A percentile compares a stretch with the other conserved stretches of the same genome.
phyloP scores from a whole-genome alignment of 2,113 vertebrate species.

The Callospermophilus lateralis region DNA sequence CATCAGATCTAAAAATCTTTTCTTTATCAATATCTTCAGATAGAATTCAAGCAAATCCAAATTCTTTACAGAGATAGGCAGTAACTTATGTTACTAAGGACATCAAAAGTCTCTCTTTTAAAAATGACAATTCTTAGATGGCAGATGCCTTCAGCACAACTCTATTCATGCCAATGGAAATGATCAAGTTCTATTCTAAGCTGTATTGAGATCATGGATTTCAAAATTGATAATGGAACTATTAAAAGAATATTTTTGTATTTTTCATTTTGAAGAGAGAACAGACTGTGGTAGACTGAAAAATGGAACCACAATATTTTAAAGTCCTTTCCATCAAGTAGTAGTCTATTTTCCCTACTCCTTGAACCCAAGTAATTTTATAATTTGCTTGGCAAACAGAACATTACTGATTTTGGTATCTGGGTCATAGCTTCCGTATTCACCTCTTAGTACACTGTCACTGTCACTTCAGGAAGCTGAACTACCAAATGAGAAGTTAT shows the following conservation, averaged over 20 bases:
- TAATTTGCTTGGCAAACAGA: not conserved
- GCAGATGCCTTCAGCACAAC: slow-evolving; percentile 14
- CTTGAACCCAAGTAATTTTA: not conserved
- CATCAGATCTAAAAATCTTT: not conserved
- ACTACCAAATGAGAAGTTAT: not conserved
- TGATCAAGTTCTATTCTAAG: not conserved
- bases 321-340: not conserved
- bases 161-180: not conserved
- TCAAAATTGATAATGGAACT: not conserved
- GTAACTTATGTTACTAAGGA: not conserved
- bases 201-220: not conserved
- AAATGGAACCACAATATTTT: not conserved
- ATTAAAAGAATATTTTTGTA: not conserved
- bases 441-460: not conserved
- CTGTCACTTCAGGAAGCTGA: not conserved
- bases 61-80: not conserved
- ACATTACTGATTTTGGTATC: not conserved
- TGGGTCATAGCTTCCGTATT: not conserved
- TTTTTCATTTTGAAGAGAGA: slow-evolving; percentile 24
- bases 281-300: not conserved
- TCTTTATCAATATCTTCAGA: not conserved
- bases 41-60: not conserved
- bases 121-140: not conserved
- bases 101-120: not conserved
- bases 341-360: not conserved